Evolutionary conservation across 2,888 invertebrate genomes (phyloP), one percentile per base, ranked within the genome.

Genomic region (Ptilodon capucinus): DNA sequence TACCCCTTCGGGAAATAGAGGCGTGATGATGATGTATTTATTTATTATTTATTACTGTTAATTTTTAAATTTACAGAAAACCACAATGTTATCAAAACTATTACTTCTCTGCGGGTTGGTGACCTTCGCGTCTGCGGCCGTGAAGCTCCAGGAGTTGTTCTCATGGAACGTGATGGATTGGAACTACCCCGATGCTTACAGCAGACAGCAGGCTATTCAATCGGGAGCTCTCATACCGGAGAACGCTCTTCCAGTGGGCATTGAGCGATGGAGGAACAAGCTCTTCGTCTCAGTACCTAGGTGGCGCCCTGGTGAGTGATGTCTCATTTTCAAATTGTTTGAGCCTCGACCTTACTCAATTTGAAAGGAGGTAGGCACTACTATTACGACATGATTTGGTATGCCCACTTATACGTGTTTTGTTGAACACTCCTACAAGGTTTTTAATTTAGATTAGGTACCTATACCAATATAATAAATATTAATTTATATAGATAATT

Each of bases 231-330:
- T 94, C 59, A 92, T 95, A 8, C 96, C 95, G 0, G 94, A 95
- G 72, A 97, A 97, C 74, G 95, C 93, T 43, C 85, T 96, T 1
- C 96, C 97, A 0, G 96, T 96, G 1, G 97, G 97, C 16, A 93
- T 97, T 21, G 97, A 97, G 78, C 89, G 96, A 50, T 96, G 95
- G 94, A 92, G 91, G 54, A 94, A 96, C 73, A 96, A 95, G 63
- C 89, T 97, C n/a, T 97, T 97, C 76, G 93, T 97, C 18, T 94
- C 94, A 8, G 94, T 97, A 2, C 97, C 97, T 0, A 92, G 97
- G 67, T 97, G 96, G 97, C 91, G 92, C 57, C 86, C 93, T 79
- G 96, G 96, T 96, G 74, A 90, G 92, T 54, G 36, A 34, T 32
- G 30, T 46, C 38, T 25, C 13, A 14, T 17, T 21, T 42, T 21